Evolutionary conservation across 2,797 vertebrate species (phyloP).

Genomic region (Ctenopoma multispine): DNA sequence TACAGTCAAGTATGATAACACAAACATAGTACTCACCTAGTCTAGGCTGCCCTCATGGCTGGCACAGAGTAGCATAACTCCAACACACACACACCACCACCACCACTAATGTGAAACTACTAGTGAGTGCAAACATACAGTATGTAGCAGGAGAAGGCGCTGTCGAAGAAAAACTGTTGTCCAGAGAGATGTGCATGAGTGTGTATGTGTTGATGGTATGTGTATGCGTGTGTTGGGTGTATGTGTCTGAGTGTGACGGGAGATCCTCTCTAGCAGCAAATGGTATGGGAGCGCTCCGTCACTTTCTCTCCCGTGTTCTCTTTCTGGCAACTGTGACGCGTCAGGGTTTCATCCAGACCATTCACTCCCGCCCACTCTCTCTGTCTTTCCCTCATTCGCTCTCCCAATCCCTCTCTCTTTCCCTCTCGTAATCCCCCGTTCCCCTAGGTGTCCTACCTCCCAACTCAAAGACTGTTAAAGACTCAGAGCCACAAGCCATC

Average conservation of each 20-base stretch:
- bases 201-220: slow-evolving; percentile 28
- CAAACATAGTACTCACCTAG: slow-evolving; percentile 79
- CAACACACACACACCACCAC: slow-evolving; percentile 59
- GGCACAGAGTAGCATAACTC: slow-evolving; percentile 74
- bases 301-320: slow-evolving; percentile 49
- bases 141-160: slow-evolving; percentile 53
- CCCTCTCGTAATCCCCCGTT: slow-evolving; percentile 75
- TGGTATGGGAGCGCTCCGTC: slow-evolving; percentile 55
- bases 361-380: slow-evolving; percentile 60
- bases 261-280: slow-evolving; percentile 68
- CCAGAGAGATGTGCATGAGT: slow-evolving; percentile 55
- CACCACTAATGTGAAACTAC: slow-evolving; percentile 60
- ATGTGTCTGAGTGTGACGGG: slow-evolving; percentile 60
- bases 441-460: slow-evolving; percentile 59
- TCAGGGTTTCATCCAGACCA: slow-evolving; percentile 72
- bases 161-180: slow-evolving; percentile 48
- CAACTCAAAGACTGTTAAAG: slow-evolving; percentile 56
- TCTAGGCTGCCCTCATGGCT: slow-evolving; percentile 76
- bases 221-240: slow-evolving; percentile 28
- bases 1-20: slow-evolving; percentile 45
- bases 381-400: slow-evolving; percentile 60
- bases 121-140: slow-evolving; percentile 55
- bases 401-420: slow-evolving; percentile 61
- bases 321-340: slow-evolving; percentile 73
- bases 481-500: slow-evolving; percentile 24